These are phyloP conservation scores for Ceyx cyanopectus DNA, from an alignment of 2,113 vertebrate species.

Conservation along the genomic window DNA sequence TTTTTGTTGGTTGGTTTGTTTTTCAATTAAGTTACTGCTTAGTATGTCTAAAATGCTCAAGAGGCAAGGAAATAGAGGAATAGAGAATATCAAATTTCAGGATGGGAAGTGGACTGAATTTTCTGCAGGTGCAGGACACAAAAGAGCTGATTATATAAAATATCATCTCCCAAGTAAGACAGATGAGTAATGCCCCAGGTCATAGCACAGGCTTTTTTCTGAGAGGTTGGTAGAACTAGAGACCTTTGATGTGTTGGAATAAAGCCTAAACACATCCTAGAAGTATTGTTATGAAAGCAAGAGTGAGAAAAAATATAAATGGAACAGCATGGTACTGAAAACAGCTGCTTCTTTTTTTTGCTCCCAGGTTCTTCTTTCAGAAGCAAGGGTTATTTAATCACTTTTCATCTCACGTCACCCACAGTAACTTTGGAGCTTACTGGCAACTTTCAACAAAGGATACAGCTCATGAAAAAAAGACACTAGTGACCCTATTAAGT, in stretches of 20 bases:
- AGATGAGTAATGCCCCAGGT: conserved; percentile 19
- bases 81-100: not conserved
- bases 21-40: not conserved
- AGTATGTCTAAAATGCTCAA: not conserved
- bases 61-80: not conserved
- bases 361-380: not conserved
- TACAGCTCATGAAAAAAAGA: not conserved
- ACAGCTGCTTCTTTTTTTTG: not conserved
- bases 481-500: not conserved
- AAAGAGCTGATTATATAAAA: conserved; percentile 19
- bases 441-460: not conserved
- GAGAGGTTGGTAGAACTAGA: not conserved
- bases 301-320: conserved; percentile 17
- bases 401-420: not conserved
- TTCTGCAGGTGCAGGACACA: not conserved
- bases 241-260: not conserved
- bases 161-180: not conserved
- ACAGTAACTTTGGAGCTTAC: not conserved
- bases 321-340: not conserved
- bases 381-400: conserved; percentile 4
- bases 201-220: not conserved
- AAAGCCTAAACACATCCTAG: not conserved
- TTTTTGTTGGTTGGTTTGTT: not conserved
- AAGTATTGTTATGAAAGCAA: not conserved
- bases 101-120: not conserved